Conservation (phyloP, 1,140 invertebrate genomes). For the Ruditapes philippinarum region DNA sequence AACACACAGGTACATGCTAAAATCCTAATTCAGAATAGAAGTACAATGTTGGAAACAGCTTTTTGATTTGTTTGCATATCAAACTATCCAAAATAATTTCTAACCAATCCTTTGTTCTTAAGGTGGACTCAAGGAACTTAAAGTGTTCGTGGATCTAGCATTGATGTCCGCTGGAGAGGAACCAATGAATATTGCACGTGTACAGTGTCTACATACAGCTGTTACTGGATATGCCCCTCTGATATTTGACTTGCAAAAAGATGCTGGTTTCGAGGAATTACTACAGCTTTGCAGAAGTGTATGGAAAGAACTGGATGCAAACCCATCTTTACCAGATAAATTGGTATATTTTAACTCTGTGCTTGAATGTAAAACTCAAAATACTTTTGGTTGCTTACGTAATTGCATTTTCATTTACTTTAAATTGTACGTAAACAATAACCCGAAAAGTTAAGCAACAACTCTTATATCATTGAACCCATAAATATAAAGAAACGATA, state of each 20-base stretch:
- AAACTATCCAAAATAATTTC: too few species aligned
- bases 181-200: conserved; percentile 71
- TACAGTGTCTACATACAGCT: conserved; percentile 75
- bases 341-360: conserved; percentile 66
- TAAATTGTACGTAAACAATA: too few species aligned
- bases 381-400: too few species aligned
- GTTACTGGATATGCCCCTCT: conserved; percentile 79
- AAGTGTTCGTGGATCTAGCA: conserved; percentile 82
- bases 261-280: conserved; percentile 69
- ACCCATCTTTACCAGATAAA: conserved; percentile 73
- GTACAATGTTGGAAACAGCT: too few species aligned
- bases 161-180: conserved; percentile 80
- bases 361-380: neutral
- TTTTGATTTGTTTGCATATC: too few species aligned
- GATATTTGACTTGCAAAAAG: conserved; percentile 74
- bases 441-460: too few species aligned
- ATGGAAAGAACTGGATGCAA: conserved; percentile 70
- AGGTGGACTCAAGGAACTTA: conserved; percentile 76
- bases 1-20: too few species aligned
- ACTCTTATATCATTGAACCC: too few species aligned
- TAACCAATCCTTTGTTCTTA: neutral
- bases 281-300: conserved; percentile 71
- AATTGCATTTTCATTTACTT: neutral
- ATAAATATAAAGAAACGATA: too few species aligned
- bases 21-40: too few species aligned